Conservation (phyloP, 2,888 invertebrate species). For the Spodoptera exigua region DNA sequence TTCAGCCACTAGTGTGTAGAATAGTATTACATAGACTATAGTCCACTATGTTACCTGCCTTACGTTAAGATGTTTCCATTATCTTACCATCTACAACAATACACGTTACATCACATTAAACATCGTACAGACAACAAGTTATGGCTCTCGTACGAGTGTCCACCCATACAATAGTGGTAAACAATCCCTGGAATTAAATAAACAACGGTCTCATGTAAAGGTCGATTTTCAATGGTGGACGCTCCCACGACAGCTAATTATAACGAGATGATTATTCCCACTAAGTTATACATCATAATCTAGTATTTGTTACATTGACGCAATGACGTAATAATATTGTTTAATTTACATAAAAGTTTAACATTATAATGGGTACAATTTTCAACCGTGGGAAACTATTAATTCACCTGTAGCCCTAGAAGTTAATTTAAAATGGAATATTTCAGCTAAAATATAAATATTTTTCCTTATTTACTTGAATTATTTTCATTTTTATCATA, state of each 20-base stretch:
- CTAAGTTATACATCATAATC: conserved; percentile 38
- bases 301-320: conserved; percentile 36
- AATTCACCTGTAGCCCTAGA: conserved; percentile 1
- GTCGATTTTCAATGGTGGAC: conserved; percentile 10
- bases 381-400: conserved; percentile 24
- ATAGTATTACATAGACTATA: neutral
- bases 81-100: conserved; percentile 62
- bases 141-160: conserved; percentile 40
- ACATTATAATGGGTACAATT: conserved; percentile 19
- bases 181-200: neutral
- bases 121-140: conserved; percentile 57
- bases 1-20: no score
- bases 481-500: no score
- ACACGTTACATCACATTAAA: conserved; percentile 59
- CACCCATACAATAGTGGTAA: conserved; percentile 17
- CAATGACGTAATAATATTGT: conserved; percentile 7
- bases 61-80: conserved; percentile 50
- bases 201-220: neutral
- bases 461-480: neutral
- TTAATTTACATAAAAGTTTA: conserved; percentile 27
- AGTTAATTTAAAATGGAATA: conserved; percentile 7
- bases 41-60: conserved; percentile 24
- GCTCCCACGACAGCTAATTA: conserved; percentile 25
- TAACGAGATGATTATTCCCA: conserved; percentile 33
- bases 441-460: conserved; percentile 10